Evolutionary conservation across 2,888 invertebrate genomes (phyloP).

Genomic region (Agrypnus murinus): DNA sequence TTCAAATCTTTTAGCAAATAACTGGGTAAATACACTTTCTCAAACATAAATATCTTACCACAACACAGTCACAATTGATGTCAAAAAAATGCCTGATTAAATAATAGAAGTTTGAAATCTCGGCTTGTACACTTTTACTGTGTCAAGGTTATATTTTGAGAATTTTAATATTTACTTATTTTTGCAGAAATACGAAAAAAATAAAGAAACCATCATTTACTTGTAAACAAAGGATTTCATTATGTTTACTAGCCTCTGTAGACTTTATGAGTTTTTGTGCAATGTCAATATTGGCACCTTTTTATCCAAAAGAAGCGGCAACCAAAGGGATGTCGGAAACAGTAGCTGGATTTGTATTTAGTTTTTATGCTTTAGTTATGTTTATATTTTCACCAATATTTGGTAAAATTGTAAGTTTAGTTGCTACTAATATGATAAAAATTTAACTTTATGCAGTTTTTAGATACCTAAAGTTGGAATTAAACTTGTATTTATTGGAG

Average conservation of each 20-base stretch:
- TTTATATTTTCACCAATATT: conserved; percentile 83
- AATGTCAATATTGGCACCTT: conserved; percentile 87
- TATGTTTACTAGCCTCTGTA: conserved; percentile 78
- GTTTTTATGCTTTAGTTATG: conserved; percentile 84
- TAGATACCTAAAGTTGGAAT: conserved; percentile 82
- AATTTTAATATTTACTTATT: not conserved
- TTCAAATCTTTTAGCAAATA: too few species aligned
- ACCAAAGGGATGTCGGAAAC: conserved; percentile 81
- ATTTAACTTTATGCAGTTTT: conserved; percentile 59
- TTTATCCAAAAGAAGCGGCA: conserved; percentile 84
- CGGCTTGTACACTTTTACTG: too few species aligned
- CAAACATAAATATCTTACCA: too few species aligned
- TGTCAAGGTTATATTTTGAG: conserved; percentile 4
- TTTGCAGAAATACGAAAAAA: too few species aligned
- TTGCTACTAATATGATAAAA: not conserved
- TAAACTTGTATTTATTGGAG: conserved; percentile 81
- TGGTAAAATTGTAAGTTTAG: conserved; percentile 82
- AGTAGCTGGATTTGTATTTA: conserved; percentile 83
- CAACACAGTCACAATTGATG: too few species aligned
- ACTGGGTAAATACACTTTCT: too few species aligned
- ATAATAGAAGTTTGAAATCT: too few species aligned
- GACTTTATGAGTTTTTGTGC: conserved; percentile 85
- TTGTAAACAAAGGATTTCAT: conserved; percentile 74
- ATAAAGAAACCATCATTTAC: conserved; percentile 5
- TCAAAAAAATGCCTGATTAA: too few species aligned